Evolutionary conservation across 2,113 vertebrate genomes (phyloP), one percentile per base, ranked within the genome.

Genomic region (Pristiophorus japonicus): DNA sequence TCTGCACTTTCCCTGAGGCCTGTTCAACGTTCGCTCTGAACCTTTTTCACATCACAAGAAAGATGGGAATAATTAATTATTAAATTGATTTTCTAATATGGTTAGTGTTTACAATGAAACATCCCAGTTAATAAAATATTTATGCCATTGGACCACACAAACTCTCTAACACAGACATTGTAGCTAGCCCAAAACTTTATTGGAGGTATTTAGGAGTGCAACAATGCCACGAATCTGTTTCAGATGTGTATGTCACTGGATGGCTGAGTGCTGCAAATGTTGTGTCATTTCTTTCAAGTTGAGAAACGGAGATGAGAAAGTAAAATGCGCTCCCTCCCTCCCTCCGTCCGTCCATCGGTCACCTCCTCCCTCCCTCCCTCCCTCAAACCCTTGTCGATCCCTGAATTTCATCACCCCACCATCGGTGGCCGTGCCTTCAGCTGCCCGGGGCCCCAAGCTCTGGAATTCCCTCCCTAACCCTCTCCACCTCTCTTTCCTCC

Each of bases 1-100:
- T 91, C 30, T 62, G 51, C 1, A 4, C 87, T 59, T 62, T 59
- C 55, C 51, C 55, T 91, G 55, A 91, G 34, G 27, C 6, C 87
- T 90, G 51, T 24, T 55, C 85, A 88, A 4, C 51, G 4, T 51
- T 22, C 78, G 45, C 78, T n/a, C 30, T n/a, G 30, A 59, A 55
- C 16, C 12, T 42, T 42, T 81, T 6, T 20, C 75, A 42, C 51
- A 18, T 59, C 27, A n/a, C 51, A 6, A 3, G 55, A 27, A 51
- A 59, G 55, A 90, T 62, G 51, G 51, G 14, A n/a, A n/a, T 62
- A 62, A 91, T 91, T 55, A 91, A 91, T 91, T 91, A 62, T 91
- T 91, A 91, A 91, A 91, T 91, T 62, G 55, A 91, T 91, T 91
- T 62, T 91, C 55, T 62, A 62, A 91, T 62, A 59, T 34, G 51